These are phyloP conservation scores for Drosophila fuyamai DNA, from an alignment of 1,140 invertebrate species.

Conservation along the genomic window DNA sequence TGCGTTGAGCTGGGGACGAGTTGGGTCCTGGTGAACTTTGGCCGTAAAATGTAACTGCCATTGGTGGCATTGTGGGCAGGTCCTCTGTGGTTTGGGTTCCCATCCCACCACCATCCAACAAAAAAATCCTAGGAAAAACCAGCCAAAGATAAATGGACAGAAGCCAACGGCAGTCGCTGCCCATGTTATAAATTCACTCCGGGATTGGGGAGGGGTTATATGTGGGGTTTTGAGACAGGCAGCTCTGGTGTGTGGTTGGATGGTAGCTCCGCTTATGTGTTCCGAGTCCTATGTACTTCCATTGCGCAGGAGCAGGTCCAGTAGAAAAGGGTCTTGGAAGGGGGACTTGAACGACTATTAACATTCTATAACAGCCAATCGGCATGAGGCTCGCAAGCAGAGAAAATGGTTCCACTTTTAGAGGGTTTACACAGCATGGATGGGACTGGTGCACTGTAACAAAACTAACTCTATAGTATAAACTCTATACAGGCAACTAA, in stretches of 20 bases:
- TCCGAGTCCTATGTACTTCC: conserved; percentile 49
- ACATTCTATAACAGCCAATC: conserved; percentile 66
- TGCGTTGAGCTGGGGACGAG: conserved; percentile 9
- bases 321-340: neutral
- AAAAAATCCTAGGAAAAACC: conserved; percentile 36
- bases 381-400: conserved; percentile 24
- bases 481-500: neutral
- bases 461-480: conserved; percentile 2
- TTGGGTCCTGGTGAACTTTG: conserved; percentile 58
- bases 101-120: conserved; percentile 2
- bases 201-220: conserved; percentile 9
- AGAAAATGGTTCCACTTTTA: conserved; percentile 66
- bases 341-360: conserved; percentile 40
- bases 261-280: conserved; percentile 57
- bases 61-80: conserved; percentile 72
- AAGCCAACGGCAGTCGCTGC: conserved; percentile 71
- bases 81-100: conserved; percentile 38
- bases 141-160: conserved; percentile 79
- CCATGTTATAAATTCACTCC: conserved; percentile 63
- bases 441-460: conserved; percentile 34
- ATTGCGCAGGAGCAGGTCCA: conserved; percentile 72
- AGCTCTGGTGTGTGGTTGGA: conserved; percentile 54
- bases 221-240: conserved; percentile 3
- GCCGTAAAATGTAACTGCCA: conserved; percentile 79
- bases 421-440: conserved; percentile 7